Evolutionary conservation across 2,113 vertebrate species (phyloP), one percentile per base, ranked within the genome.

Genomic region (Azemiops feae): DNA sequence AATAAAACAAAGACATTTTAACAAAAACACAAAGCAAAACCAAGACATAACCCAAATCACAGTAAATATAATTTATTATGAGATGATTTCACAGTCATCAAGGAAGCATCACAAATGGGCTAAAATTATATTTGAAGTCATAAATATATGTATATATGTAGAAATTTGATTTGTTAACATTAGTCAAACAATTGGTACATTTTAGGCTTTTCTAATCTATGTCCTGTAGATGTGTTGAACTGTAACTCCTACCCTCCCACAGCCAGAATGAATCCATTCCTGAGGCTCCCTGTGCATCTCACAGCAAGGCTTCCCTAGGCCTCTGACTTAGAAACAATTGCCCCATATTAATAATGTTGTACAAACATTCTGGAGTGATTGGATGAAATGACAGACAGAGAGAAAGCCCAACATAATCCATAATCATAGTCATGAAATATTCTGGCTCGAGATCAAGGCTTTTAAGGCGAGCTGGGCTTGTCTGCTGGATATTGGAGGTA

Each of bases 391-490:
- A 14, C 34, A 85, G 52, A 43, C 7, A 7, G 34, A 55, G 39
- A 55, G 52, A 45, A 23, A 91, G 34, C 53, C 11, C 50, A 23
- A 43, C 14, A 91, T 52, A 54, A 47, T 85, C 54, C 20, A 52
- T n/a, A 30, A 57, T n/a, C n/a, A n/a, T 69, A 43, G 22, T 23
- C 0, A 88, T 92, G 91, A 88, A 88, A 74, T 69, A 39, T 18
- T 12, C 12, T 43, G 34, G 11, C 47, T 88, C 1, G 20, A 39
- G 69, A 39, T 81, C 69, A 81, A 81, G n/a, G 69, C 6, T 81
- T 81, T 25, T 6, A 52, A 89, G 60, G 54, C 23, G 89, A 92
- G 93, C 91, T 93, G 57, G 53, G 89, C 94, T 91, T 96, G 94
- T 96, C 96, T 94, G 91, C 92, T 81, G 89, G 91, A 39, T 2